phyloP scores from a whole-genome alignment of 2,113 vertebrate species.

The Anas platyrhynchos region DNA sequence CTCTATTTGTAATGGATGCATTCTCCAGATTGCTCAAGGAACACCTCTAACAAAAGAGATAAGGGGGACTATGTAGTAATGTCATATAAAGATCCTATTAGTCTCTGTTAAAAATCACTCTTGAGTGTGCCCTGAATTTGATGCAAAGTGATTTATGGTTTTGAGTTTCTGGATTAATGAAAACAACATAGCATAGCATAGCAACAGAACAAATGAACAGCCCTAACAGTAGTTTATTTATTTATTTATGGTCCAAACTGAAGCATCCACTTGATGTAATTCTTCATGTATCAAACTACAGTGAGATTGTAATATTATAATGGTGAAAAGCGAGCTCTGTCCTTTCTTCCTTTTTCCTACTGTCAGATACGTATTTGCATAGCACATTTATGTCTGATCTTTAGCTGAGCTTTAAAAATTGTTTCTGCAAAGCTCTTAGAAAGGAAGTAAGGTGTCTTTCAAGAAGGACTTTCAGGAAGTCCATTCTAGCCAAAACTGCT shows the following conservation, averaged over 20 bases:
- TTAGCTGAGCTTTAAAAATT: background rate
- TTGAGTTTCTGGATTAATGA: background rate
- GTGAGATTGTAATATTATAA: background rate
- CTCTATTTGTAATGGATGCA: background rate
- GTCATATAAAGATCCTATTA: background rate
- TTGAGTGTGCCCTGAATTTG: background rate
- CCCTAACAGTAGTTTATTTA: background rate
- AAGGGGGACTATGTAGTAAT: background rate
- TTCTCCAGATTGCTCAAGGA: background rate
- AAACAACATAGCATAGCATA: background rate
- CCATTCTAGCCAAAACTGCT: fast-evolving
- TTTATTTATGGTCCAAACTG: background rate
- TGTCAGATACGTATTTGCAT: background rate
- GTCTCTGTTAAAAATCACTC: background rate
- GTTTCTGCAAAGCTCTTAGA: background rate
- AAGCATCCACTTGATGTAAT: background rate
- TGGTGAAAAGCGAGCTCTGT: background rate
- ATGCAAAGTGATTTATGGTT: background rate
- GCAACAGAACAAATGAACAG: background rate
- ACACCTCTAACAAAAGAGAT: background rate
- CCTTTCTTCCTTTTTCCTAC: background rate
- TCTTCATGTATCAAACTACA: background rate
- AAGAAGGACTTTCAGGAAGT: background rate
- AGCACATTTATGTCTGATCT: background rate
- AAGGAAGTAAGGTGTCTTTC: background rate